Conservation (phyloP, 1,140 invertebrate species). For the Eueides isabella region DNA sequence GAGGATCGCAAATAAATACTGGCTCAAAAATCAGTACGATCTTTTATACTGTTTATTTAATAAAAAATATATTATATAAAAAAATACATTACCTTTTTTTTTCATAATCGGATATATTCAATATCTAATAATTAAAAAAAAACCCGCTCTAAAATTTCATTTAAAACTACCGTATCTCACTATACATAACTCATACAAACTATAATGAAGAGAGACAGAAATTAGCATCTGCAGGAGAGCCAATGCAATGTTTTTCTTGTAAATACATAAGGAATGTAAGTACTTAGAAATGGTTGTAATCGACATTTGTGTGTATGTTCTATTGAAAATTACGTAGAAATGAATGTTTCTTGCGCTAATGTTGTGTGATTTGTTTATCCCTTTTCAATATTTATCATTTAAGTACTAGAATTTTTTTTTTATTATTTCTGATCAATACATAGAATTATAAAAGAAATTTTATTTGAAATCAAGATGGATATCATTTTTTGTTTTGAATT, state of each 20-base stretch:
- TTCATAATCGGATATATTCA: too few relatives aligned
- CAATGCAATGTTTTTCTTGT: constrained; percentile 51
- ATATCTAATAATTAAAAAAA: neutral
- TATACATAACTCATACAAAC: neutral
- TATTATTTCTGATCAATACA: too few relatives aligned
- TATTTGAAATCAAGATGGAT: too few relatives aligned
- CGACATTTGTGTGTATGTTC: neutral
- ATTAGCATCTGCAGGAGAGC: neutral
- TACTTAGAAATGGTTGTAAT: constrained; percentile 1
- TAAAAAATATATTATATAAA: too few relatives aligned
- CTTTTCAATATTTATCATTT: neutral
- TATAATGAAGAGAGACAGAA: constrained; percentile 13
- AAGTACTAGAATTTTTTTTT: too few relatives aligned
- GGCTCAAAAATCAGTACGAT: neutral
- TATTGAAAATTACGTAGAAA: constrained; percentile 9
- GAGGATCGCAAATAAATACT: neutral
- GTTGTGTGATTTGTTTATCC: constrained; percentile 25
- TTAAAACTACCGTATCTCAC: neutral
- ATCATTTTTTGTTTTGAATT: too few relatives aligned
- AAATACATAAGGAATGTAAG: constrained; percentile 1
- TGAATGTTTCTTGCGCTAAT: constrained; percentile 10
- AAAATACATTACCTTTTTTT: too few relatives aligned
- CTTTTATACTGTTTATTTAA: neutral
- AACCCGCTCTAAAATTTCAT: neutral
- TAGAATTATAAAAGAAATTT: too few relatives aligned